phyloP scores from a whole-genome alignment of 2,797 vertebrate species.

The Cyclura pinguis region DNA sequence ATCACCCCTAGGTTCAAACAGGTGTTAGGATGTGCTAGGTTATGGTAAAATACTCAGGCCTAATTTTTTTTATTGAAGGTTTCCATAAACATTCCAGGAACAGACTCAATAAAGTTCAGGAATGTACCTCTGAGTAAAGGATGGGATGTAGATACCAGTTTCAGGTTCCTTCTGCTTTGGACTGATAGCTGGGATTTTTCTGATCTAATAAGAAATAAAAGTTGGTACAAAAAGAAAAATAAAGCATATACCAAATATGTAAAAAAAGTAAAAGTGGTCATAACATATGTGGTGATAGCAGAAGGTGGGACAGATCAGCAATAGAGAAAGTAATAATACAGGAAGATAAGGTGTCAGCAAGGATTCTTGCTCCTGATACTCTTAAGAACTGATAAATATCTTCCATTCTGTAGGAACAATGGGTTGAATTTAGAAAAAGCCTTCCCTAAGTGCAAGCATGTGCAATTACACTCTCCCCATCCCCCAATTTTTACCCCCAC shows the following conservation, averaged over 20 bases:
- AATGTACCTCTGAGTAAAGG: slow-evolving; percentile 85
- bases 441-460: neutral
- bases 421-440: neutral
- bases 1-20: neutral
- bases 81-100: slow-evolving; percentile 28
- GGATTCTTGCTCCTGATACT: neutral
- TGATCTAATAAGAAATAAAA: slow-evolving; percentile 39
- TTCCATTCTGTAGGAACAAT: neutral
- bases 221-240: too few species aligned
- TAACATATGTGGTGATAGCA: neutral
- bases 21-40: neutral
- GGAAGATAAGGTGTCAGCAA: neutral
- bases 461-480: too few species aligned
- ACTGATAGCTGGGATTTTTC: slow-evolving; percentile 55
- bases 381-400: neutral
- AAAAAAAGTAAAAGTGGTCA: neutral
- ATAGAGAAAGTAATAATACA: neutral
- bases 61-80: neutral
- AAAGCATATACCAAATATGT: too few species aligned
- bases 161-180: slow-evolving; percentile 67
- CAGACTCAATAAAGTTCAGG: neutral
- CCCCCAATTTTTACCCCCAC: too few species aligned
- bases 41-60: neutral
- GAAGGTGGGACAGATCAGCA: neutral
- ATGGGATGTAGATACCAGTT: slow-evolving; percentile 71